These are phyloP conservation scores for Psix sp. DNA, from an alignment of 1,140 invertebrate species.

Conservation along the genomic window DNA sequence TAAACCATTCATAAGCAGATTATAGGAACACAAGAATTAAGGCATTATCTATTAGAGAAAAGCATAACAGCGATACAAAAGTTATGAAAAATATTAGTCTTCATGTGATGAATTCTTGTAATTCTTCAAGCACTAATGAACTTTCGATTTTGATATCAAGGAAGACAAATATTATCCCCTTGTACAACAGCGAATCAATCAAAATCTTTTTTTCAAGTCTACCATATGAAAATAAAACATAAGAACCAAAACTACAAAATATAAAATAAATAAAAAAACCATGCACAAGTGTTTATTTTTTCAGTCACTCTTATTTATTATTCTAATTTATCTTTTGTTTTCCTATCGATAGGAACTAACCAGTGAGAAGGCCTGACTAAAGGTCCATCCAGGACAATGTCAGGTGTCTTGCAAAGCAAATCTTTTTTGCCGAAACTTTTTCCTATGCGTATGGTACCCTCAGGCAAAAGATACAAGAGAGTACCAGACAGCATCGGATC, in stretches of 20 bases:
- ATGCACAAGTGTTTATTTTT: too few relatives aligned
- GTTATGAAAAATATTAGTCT: too few relatives aligned
- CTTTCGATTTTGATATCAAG: too few relatives aligned
- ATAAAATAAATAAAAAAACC: too few relatives aligned
- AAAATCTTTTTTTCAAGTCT: not conserved
- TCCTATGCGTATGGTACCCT: constrained; percentile 76
- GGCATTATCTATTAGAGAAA: too few relatives aligned
- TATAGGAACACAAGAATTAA: not conserved
- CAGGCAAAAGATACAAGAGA: constrained; percentile 81
- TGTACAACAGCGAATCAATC: not conserved
- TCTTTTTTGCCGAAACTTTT: constrained; percentile 51
- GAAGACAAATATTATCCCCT: too few relatives aligned
- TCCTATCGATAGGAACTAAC: constrained; percentile 71
- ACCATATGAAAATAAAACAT: too few relatives aligned
- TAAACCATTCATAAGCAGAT: not conserved
- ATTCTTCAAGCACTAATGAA: too few relatives aligned
- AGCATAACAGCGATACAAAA: not conserved
- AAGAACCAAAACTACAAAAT: too few relatives aligned
- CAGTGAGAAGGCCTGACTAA: constrained; percentile 82
- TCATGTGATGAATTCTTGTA: too few relatives aligned
- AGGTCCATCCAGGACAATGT: constrained; percentile 82
- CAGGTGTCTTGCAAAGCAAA: constrained; percentile 64
- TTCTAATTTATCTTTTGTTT: not conserved
- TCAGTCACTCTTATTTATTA: too few relatives aligned
- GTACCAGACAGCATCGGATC: constrained; percentile 85